Conservation (phyloP, 2,888 invertebrate genomes). For the Sisyra nigra region DNA sequence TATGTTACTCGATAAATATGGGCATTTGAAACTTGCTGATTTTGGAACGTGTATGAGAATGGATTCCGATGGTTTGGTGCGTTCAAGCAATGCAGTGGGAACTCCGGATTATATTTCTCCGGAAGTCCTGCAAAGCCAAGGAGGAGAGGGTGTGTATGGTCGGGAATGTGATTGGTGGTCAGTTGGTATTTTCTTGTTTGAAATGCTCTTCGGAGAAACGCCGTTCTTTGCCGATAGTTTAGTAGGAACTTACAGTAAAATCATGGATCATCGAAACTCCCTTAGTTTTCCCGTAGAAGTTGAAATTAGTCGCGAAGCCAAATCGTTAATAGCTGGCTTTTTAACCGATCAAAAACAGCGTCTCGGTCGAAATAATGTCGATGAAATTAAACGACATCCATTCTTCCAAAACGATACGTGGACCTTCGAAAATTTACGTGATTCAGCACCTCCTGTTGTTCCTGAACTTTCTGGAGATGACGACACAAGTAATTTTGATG, state of each 20-base stretch:
- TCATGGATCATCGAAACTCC: conserved; percentile 97
- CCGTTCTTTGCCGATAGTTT: conserved; percentile 98
- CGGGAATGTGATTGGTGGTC: conserved; percentile 99
- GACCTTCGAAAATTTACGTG: conserved; percentile 91
- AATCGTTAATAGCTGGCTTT: conserved; percentile 82
- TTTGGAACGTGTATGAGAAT: conserved; percentile 99
- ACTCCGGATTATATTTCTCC: conserved; percentile 99
- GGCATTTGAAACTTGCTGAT: conserved; percentile 96
- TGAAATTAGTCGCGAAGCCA: conserved; percentile 77
- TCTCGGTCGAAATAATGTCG: conserved; percentile 81
- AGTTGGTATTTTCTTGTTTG: conserved; percentile 95
- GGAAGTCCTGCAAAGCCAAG: conserved; percentile 94
- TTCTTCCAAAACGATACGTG: conserved; percentile 96
- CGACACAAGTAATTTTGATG: conserved; percentile 97
- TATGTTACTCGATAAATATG: conserved; percentile 88
- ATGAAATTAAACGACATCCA: conserved; percentile 85
- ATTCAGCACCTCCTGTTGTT: conserved; percentile 91
- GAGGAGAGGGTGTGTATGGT: conserved; percentile 89
- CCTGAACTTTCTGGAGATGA: conserved; percentile 92
- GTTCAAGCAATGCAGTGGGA: conserved; percentile 95
- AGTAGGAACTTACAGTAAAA: conserved; percentile 95
- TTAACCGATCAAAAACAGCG: conserved; percentile 81
- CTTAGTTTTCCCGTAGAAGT: conserved; percentile 90
- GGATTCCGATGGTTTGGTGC: conserved; percentile 87
- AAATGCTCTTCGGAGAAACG: conserved; percentile 97